Percentiles rank a stretch among this genome's conserved stretches.
Evolutionary conservation across 1,140 invertebrate species (phyloP).

Genomic region (Bombus confusus): DNA sequence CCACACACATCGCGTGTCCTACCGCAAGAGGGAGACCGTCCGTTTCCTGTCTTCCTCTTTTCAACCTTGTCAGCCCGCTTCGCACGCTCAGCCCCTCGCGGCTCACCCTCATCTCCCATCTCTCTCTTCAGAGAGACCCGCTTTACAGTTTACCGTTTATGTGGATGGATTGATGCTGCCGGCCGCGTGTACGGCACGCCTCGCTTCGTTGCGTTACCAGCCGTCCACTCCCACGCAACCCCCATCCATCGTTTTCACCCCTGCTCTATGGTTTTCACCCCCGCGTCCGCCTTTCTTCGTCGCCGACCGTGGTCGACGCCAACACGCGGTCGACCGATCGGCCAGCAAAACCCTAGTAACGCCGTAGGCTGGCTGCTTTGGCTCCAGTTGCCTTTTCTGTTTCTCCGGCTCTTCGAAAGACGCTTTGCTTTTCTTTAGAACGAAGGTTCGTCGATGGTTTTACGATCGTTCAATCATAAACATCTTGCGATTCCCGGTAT

Average conservation of each 20-base stretch:
- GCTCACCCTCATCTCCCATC: constrained; percentile 4
- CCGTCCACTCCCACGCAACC: constrained; percentile 79
- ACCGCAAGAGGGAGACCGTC: constrained; percentile 59
- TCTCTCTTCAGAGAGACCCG: constrained; percentile 58
- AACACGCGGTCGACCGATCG: constrained; percentile 23
- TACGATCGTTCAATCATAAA: background rate
- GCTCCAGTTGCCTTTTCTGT: background rate
- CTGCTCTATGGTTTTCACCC: constrained; percentile 54
- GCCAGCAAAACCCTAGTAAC: constrained; percentile 7
- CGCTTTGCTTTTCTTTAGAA: background rate
- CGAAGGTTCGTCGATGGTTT: background rate
- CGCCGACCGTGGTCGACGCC: constrained; percentile 22
- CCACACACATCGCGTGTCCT: constrained; percentile 73
- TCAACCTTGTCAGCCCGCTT: constrained; percentile 7
- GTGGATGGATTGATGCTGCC: constrained; percentile 81
- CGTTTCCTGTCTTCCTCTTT: constrained; percentile 30
- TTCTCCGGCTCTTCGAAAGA: background rate
- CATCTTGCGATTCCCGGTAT: too few species aligned
- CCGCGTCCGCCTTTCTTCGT: constrained; percentile 25
- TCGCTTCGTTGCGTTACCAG: constrained; percentile 80
- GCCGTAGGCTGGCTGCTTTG: constrained; percentile 19
- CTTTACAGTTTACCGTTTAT: constrained; percentile 79
- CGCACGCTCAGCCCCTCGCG: constrained; percentile 1
- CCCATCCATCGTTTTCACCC: constrained; percentile 68
- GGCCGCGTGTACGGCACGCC: constrained; percentile 79